Evolutionary conservation across 1,140 invertebrate species (phyloP).

Genomic region (Dreissena polymorpha): DNA sequence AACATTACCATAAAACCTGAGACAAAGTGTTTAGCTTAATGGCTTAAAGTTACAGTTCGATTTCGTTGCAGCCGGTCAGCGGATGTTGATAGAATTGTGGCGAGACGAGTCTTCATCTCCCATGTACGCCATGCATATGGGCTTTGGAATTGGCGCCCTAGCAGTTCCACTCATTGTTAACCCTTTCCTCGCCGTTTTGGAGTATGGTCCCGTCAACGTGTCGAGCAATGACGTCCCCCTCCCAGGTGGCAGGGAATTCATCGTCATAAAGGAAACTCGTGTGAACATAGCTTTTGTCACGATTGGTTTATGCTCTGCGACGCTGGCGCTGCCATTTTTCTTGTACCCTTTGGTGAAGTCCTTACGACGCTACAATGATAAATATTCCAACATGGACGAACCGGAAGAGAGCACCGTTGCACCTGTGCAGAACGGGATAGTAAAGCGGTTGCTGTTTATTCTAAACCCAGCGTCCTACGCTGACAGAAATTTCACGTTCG

Average conservation of each 20-base stretch:
- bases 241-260: not conserved
- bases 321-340: slow-evolving; percentile 46
- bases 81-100: slow-evolving; percentile 55
- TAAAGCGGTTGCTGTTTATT: not conserved
- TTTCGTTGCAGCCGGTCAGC: slow-evolving; percentile 54
- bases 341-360: slow-evolving; percentile 20
- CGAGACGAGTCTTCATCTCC: slow-evolving; percentile 40
- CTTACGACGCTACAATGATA: not conserved
- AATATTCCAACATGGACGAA: not conserved
- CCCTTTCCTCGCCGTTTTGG: slow-evolving; percentile 51
- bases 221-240: not conserved
- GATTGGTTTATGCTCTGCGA: slow-evolving; percentile 24
- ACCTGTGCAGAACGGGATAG: not conserved
- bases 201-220: not conserved
- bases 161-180: slow-evolving; percentile 55
- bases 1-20: not conserved
- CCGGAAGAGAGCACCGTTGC: not conserved
- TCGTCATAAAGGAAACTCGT: slow-evolving; percentile 39
- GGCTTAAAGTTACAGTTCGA: not conserved
- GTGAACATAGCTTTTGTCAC: slow-evolving; percentile 55
- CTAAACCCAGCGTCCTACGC: slow-evolving; percentile 54
- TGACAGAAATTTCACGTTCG: slow-evolving; percentile 37
- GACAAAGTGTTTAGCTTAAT: not conserved
- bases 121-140: slow-evolving; percentile 60
- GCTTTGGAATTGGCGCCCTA: slow-evolving; percentile 61